Evolutionary conservation across 2,797 vertebrate species (phyloP).

Genomic region (Leptodactylus fallax): DNA sequence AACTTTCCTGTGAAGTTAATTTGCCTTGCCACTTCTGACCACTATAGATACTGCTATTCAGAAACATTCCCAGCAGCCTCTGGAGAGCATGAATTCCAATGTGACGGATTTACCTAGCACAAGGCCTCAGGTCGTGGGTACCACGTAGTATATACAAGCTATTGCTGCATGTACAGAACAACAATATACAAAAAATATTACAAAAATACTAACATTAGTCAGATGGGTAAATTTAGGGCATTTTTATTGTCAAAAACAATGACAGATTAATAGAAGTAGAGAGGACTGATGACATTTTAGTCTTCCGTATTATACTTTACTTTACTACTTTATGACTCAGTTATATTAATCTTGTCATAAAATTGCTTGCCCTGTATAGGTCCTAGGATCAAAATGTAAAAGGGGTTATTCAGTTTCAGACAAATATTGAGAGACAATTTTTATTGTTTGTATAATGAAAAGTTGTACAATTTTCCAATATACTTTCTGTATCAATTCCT

Average conservation of each 20-base stretch:
- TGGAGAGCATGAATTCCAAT: slow-evolving; percentile 10
- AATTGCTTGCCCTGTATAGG: too few species aligned
- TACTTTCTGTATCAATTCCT: too few species aligned
- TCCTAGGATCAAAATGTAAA: too few species aligned
- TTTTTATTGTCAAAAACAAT: too few species aligned
- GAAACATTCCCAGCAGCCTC: slow-evolving; percentile 6
- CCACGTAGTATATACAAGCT: background rate
- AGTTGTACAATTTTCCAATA: too few species aligned
- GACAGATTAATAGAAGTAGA: too few species aligned
- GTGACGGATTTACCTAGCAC: background rate
- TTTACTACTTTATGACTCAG: background rate
- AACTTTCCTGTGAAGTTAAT: background rate
- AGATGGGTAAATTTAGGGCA: background rate
- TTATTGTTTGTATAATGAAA: too few species aligned
- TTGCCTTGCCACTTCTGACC: slow-evolving; percentile 5
- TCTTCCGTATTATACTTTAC: too few species aligned
- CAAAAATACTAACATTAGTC: background rate
- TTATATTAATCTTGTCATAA: background rate
- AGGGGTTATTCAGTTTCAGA: too few species aligned
- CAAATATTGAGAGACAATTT: too few species aligned
- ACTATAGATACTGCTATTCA: background rate
- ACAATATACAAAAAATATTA: background rate
- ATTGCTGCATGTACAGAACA: background rate
- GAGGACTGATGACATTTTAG: too few species aligned
- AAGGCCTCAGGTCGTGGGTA: slow-evolving; percentile 7